These are phyloP conservation scores for Octodon degus DNA, from an alignment of 2,113 vertebrate genomes.

Conservation along the genomic window DNA sequence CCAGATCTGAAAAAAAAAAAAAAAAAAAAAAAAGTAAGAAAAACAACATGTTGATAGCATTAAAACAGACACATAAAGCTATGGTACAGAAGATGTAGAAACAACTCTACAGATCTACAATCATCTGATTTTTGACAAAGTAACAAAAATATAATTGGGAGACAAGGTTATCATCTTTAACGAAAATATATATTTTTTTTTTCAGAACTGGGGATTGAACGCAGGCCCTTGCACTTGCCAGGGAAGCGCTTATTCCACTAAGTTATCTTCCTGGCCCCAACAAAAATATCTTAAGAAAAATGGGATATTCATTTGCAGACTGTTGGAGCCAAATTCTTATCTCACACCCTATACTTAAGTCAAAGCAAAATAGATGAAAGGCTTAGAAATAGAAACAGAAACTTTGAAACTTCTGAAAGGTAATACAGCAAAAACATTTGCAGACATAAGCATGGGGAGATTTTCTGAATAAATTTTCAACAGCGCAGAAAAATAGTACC, in stretches of 20 bases:
- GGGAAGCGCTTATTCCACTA: too few species aligned
- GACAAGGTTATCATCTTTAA: not conserved
- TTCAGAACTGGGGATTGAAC: too few species aligned
- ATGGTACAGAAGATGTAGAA: not conserved
- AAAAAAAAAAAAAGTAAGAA: not conserved
- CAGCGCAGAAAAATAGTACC: not conserved
- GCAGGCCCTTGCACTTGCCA: too few species aligned
- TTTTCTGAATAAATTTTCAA: not conserved
- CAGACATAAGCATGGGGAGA: not conserved
- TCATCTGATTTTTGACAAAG: not conserved
- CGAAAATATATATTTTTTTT: not conserved
- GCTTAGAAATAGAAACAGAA: not conserved
- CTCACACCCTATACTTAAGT: not conserved
- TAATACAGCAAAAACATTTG: not conserved
- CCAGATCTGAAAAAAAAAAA: too few species aligned
- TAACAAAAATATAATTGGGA: not conserved
- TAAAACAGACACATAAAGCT: not conserved
- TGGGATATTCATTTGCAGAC: not conserved
- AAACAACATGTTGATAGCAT: not conserved
- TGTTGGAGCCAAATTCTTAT: not conserved
- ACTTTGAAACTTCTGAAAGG: not conserved
- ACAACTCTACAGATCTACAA: not conserved
- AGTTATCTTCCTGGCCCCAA: too few species aligned
- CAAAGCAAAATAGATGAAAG: not conserved
- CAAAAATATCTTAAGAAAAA: not conserved